Base-by-base conservation (phyloP, 1,140 invertebrate genomes). In the Uloborus diversus region DNA sequence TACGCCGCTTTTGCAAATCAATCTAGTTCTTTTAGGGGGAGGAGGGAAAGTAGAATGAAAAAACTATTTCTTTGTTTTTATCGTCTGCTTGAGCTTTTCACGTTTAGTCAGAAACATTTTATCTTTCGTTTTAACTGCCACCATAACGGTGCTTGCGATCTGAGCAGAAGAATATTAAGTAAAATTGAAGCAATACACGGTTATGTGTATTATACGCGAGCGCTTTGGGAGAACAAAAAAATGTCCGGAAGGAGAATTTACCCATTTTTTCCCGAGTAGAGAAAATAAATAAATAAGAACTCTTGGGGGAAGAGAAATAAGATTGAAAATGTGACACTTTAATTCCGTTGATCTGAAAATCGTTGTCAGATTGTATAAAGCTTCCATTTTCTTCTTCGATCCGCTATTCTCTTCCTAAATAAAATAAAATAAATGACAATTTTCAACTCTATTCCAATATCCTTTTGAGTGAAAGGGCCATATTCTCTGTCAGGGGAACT, bases 331-430 rank as follows among this genome's bases (percentile, higher is more conserved):
- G 73, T 78, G 73, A 78, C 73, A 78, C 62, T 78, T 78, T 78
- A 78, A 78, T 78, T 78, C 59, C 49, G 20, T 47, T 66, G 61
- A 78, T 78, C 61, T 78, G 73, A 66, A 78, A 78, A 78, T 78
- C 61, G 62, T 78, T 78, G 73, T 78, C 73, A 78, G 73, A 65
- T 78, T 78, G 73, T 78, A 78, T 78, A 78, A 78, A 78, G 59
- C 73, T 65, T 66, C 61, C 47, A 78, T 78, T 78, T 78, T 66
- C 64, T 61, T 33, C 53, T 64, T 56, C 28, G 62, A 23, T 37
- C 20, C 53, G 51, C 66, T 69, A 71, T 59, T 66, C 61, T 35
- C 25, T 64, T 30, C 25, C 27, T 62, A 75, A 75, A 75, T 75
- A 75, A 75, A 75, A 75, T 75, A 75, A 51, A 62, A 62, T 49